Evolutionary conservation across 2,797 vertebrate species (phyloP), one percentile per base, ranked within the genome.

Genomic region (Rhynchonycteris naso): DNA sequence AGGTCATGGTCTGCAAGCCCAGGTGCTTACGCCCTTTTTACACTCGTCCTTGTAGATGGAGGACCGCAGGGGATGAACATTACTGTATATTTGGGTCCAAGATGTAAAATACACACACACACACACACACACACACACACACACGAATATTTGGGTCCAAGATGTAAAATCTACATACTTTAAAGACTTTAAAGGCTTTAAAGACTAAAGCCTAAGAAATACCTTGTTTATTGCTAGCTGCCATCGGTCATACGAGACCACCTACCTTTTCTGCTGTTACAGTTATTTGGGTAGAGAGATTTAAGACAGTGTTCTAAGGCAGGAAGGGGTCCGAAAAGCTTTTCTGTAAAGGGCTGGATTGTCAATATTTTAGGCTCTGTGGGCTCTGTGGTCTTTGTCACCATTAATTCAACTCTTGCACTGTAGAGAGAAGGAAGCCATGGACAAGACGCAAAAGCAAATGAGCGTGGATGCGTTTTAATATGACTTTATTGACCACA

Each of bases 31-130:
- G 19, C 15, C 35, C 10, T 63, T 65, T 24, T 16, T 33, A 18
- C 76, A n/a, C 22, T 21, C 35, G 54, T 75, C 21, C 11, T 69
- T 63, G 3, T 6, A 22, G 35, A 47, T 14, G 54, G 54, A 11
- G 13, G 0, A n/a, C 2, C 15, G 33, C 52, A 38, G 54, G 18
- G 22, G 5, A 47, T 79, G 26, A 81, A 63, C 15, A 4, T 0
- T 4, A 50, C 18, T n/a, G n/a, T n/a, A 11, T 43, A n/a, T 58
- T 82, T 82, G 50, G 5, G 50, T 38, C 78, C 54, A 50, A 65
- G 50, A 83, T 86, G 26, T 18, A 91, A 83, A 89, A 87, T 89
- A n/a, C n/a, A n/a, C n/a, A n/a, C n/a, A n/a, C n/a, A n/a, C n/a
- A n/a, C n/a, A n/a, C n/a, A n/a, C n/a, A n/a, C n/a, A n/a, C n/a